Evolutionary conservation across 1,140 invertebrate species (phyloP).

Genomic region (Leptinotarsa defecta): DNA sequence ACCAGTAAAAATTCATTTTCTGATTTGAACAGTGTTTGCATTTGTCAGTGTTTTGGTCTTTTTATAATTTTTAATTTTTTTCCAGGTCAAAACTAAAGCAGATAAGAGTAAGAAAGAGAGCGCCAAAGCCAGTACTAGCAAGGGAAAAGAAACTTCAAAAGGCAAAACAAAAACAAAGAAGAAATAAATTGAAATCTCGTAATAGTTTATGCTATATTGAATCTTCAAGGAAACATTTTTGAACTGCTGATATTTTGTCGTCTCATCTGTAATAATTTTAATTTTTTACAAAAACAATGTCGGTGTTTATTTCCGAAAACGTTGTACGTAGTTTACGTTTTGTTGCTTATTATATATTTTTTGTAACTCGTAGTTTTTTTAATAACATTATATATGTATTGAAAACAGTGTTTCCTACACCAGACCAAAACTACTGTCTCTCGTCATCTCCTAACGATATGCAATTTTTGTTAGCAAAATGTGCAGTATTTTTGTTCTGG

Average conservation of each 20-base stretch:
- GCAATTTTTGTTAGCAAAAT: too few species aligned
- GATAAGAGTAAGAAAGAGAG: slow-evolving; percentile 21
- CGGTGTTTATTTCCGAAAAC: not conserved
- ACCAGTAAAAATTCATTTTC: too few species aligned
- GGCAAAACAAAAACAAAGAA: slow-evolving; percentile 23
- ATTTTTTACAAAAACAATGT: not conserved
- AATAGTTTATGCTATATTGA: too few species aligned
- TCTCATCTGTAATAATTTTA: not conserved
- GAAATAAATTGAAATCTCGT: not conserved
- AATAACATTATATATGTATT: too few species aligned
- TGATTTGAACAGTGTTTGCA: too few species aligned
- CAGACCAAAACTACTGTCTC: too few species aligned
- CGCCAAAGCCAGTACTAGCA: slow-evolving; percentile 13
- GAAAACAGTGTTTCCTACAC: too few species aligned
- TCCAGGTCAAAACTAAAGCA: slow-evolving; percentile 25
- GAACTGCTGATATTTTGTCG: not conserved
- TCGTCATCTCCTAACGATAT: too few species aligned
- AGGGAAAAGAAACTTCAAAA: slow-evolving; percentile 13
- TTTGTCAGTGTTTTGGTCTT: too few species aligned
- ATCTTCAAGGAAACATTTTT: too few species aligned
- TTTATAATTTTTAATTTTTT: slow-evolving; percentile 10
- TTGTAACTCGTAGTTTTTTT: not conserved
- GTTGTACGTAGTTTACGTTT: not conserved
- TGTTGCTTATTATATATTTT: slow-evolving; percentile 1
- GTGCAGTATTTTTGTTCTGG: too few species aligned